Evolutionary conservation across 64 coral and sea anemone genomes (phyloP).

Genomic region (Pachyseris speciosa): DNA sequence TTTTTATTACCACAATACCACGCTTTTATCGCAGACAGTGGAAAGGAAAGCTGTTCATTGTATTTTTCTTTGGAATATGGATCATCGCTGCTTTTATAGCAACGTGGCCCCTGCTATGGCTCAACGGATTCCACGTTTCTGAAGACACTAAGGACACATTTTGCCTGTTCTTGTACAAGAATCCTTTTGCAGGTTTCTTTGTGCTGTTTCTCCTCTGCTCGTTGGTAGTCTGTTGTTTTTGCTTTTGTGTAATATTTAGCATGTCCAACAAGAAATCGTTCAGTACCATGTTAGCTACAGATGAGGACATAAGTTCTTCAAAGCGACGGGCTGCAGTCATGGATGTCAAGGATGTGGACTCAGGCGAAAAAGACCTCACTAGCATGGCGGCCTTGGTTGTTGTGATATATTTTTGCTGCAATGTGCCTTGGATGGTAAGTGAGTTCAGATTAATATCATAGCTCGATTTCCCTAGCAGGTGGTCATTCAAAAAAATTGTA

Average conservation of each 20-base stretch:
- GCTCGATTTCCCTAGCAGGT: no score
- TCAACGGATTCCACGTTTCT: slow-evolving; percentile 1
- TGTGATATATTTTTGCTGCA: slow-evolving; percentile 16
- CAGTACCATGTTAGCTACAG: background rate
- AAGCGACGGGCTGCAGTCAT: background rate
- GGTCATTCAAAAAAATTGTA: no score
- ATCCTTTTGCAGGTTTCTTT: slow-evolving; percentile 18
- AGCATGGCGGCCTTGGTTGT: slow-evolving; percentile 25
- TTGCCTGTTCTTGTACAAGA: slow-evolving; percentile 53
- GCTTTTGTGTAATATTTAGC: slow-evolving; percentile 10
- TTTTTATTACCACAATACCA: background rate
- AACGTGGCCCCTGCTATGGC: slow-evolving; percentile 42
- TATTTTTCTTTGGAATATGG: slow-evolving; percentile 36
- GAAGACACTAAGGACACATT: background rate
- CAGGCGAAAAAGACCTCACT: background rate
- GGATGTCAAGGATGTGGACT: background rate
- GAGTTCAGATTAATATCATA: background rate
- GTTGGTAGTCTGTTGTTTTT: background rate
- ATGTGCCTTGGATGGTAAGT: slow-evolving; percentile 61
- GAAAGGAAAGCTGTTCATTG: slow-evolving; percentile 32
- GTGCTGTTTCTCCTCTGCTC: background rate
- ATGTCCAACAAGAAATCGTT: slow-evolving; percentile 41
- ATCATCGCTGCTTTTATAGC: slow-evolving; percentile 45
- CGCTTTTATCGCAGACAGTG: slow-evolving; percentile 39
- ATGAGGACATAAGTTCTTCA: background rate